phyloP scores from a whole-genome alignment of 2,113 vertebrate genomes.

The Telmatochromis sp. region DNA sequence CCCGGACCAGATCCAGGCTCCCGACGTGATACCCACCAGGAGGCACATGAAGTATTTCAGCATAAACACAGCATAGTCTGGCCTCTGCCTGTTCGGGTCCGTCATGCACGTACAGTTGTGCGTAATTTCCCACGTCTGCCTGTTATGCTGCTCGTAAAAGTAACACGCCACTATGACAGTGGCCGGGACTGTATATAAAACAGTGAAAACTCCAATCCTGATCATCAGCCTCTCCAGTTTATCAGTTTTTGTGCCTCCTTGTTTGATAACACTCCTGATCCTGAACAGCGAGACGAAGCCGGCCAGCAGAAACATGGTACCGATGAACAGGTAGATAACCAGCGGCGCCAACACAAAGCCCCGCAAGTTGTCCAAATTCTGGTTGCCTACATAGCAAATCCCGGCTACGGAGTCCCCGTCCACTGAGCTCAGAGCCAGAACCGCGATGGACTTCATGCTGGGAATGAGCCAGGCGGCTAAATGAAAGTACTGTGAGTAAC shows the following conservation, averaged over 20 bases:
- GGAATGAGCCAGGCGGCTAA: constrained; percentile 92
- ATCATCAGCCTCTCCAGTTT: constrained; percentile 95
- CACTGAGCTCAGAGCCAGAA: constrained; percentile 87
- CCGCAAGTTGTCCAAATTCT: constrained; percentile 86
- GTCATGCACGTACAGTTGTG: constrained; percentile 86
- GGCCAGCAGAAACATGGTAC: constrained; percentile 89
- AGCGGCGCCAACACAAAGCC: constrained; percentile 91
- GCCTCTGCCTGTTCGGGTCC: constrained; percentile 45
- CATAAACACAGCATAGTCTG: constrained; percentile 93
- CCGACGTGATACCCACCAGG: constrained; percentile 92
- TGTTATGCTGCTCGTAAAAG: constrained; percentile 93
- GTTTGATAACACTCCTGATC: constrained; percentile 90
- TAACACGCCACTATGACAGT: constrained; percentile 90
- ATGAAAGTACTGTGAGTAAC: constrained; percentile 92
- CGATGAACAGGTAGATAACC: constrained; percentile 89
- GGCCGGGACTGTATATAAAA: constrained; percentile 89
- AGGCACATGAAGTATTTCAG: constrained; percentile 96
- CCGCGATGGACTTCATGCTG: constrained; percentile 87
- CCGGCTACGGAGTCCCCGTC: constrained; percentile 91
- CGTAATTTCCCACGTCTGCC: constrained; percentile 85
- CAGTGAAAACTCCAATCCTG: constrained; percentile 87
- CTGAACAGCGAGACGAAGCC: constrained; percentile 91
- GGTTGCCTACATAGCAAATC: constrained; percentile 93
- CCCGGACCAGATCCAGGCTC: constrained; percentile 91
- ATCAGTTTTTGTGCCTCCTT: constrained; percentile 90